Conservation (phyloP, 2,797 vertebrate genomes). For the Poecilia picta region DNA sequence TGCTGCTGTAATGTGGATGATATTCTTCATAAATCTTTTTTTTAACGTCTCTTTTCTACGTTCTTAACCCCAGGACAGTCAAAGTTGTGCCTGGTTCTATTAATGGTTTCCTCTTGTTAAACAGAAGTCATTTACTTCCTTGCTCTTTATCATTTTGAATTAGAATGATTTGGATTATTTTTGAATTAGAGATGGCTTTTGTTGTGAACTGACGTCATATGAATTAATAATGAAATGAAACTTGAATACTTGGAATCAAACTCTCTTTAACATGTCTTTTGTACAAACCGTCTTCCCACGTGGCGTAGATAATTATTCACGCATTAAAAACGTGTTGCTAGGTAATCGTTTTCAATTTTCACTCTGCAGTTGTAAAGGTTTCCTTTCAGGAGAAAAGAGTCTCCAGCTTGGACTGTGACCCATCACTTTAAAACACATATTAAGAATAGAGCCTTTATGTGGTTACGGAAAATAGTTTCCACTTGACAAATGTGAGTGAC, state of each 20-base stretch:
- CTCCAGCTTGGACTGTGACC: neutral
- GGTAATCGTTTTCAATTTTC: neutral
- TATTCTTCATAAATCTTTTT: neutral
- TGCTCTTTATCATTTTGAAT: neutral
- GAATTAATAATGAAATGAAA: neutral
- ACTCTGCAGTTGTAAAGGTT: neutral
- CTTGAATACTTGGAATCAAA: neutral
- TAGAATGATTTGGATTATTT: neutral
- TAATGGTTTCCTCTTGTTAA: neutral
- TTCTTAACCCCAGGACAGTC: neutral
- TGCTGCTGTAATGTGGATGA: neutral
- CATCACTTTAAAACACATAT: neutral
- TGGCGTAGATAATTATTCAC: neutral
- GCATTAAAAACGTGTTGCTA: neutral
- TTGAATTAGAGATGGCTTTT: neutral
- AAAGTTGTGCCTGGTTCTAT: neutral
- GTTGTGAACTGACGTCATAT: neutral
- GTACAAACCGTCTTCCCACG: neutral
- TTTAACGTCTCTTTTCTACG: neutral
- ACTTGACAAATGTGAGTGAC: neutral
- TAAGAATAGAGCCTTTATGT: neutral
- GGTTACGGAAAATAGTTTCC: neutral
- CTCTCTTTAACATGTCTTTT: neutral
- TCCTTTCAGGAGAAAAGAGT: neutral
- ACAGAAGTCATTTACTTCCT: neutral